Base-by-base conservation (phyloP, 2,797 vertebrate species). In the Denticeps clupeoides region DNA sequence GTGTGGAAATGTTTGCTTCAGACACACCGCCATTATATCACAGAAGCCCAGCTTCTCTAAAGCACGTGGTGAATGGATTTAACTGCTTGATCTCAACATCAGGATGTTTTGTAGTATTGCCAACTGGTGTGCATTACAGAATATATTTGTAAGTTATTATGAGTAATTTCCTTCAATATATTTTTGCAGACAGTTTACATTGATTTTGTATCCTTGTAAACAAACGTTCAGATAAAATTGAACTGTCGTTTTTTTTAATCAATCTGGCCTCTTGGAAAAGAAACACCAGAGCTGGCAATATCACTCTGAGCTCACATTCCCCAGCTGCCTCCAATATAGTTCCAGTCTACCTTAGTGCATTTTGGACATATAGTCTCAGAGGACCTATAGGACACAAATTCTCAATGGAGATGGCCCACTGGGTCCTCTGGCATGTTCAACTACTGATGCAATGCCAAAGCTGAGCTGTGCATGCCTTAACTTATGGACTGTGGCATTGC, bases 381-480 rank as follows among this genome's bases (percentile, higher is more conserved):
- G 31, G 43, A 29, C 15, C 49, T 49, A 45, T 41, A 28, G 52
- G 33, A 37, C 33, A 37, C 33, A 19, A 37, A 33, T 19, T 33
- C 33, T 33, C 37, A 33, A 37, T 33, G 33, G 33, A 54, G 37
- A 40, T 48, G 23, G 48, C 37, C 47, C 29, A 38, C 46, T 22
- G 45, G 50, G 59, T 56, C 51, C 49, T 35, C 56, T 56, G 37
- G 63, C 59, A 56, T 62, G 50, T 37, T 43, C 32, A 28, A 38
- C 42, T 41, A 51, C 50, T 38, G 41, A 54, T 46, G 46, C 31
- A 51, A 41, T 51, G 33, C 68, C 59, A 48, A 48, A 71, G 69
- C 74, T 70, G 61, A 72, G 68, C 75, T 72, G 61, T 80, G 83
- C 79, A 84, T 78, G 80, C 68, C n/a, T 62, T 59, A 51, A 63